A percentile compares a stretch with the other conserved stretches of the same genome.
phyloP scores from a whole-genome alignment of 2,113 vertebrate genomes.

The Pelecanus crispus region DNA sequence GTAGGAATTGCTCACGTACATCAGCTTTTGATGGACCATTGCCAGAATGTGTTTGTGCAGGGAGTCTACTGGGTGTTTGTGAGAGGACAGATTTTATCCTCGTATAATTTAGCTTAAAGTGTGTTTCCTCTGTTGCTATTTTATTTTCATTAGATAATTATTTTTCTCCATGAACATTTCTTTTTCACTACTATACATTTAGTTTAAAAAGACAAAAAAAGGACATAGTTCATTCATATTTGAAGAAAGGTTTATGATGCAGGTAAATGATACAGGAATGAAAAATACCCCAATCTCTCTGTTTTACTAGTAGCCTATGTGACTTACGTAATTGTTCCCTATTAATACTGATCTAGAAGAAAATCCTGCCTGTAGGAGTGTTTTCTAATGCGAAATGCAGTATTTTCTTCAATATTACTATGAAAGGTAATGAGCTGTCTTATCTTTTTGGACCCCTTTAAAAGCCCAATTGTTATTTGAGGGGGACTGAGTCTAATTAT shows the following conservation, averaged over 20 bases:
- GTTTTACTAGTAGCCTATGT: not conserved
- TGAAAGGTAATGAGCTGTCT: not conserved
- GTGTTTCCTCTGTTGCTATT: not conserved
- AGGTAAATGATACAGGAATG: not conserved
- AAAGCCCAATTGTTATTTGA: not conserved
- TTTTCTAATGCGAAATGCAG: not conserved
- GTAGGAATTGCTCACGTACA: not conserved
- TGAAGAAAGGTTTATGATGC: not conserved
- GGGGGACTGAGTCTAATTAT: not conserved
- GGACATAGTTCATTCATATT: not conserved
- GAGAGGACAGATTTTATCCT: not conserved
- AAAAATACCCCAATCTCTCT: not conserved
- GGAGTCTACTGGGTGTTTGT: not conserved
- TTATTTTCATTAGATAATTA: not conserved
- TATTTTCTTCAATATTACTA: not conserved
- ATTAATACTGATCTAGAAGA: not conserved
- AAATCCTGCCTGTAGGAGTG: not conserved
- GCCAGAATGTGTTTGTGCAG: not conserved
- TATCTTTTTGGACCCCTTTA: not conserved
- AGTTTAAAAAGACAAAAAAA: not conserved
- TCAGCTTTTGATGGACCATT: not conserved
- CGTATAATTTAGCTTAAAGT: not conserved
- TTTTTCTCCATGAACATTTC: not conserved
- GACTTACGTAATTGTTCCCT: not conserved
- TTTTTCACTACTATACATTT: not conserved